Evolutionary conservation across 1,140 invertebrate genomes (phyloP), one percentile per base, ranked within the genome.

Genomic region (Cataglyphis hispanica): DNA sequence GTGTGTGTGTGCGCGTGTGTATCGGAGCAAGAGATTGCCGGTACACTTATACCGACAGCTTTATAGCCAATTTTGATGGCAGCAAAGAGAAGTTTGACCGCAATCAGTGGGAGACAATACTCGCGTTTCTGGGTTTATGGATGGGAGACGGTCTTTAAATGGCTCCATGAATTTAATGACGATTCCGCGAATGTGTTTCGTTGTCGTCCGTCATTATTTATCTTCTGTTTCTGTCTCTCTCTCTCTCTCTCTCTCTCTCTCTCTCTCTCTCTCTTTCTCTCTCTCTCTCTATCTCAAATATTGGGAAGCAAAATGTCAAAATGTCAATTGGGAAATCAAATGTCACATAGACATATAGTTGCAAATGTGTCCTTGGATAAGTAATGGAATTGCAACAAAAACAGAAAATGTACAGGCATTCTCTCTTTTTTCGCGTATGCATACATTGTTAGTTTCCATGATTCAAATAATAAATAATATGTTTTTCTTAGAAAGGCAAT

Each of bases 41-140:
- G 40, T 46, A 77, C 43, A 11, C 27, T 78, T 50, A 5, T 43
- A 46, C 53, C 27, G 64, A 66, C 76, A 58, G 34, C 16, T 88
- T 89, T 89, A 89, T 50, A 70, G 63, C 8, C 46, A 84, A 78
- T 70, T 86, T 70, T 60, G 81, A 58, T 11, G 64, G 22, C 27
- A 4, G 27, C 53, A 25, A 76, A n/a, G 40, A 37, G 34, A n/a
- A 22, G 4, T 50, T 50, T 50, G 16, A 25, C 16, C 34, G 34
- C 7, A 22, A 53, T 58, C 67, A 60, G 27, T 13, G 8, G n/a
- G 53, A 83, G 27, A 83, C 67, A 81, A 81, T 81, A 34, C 66
- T 70, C 16, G 37, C 25, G 63, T 76, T 84, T 74, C 50, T 83
- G 53, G 43, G 64, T 90, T 90, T 90, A 90, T 87, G 87, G 50